Evolutionary conservation across 1,140 invertebrate genomes (phyloP).

Genomic region (Pectinophora gossypiella): DNA sequence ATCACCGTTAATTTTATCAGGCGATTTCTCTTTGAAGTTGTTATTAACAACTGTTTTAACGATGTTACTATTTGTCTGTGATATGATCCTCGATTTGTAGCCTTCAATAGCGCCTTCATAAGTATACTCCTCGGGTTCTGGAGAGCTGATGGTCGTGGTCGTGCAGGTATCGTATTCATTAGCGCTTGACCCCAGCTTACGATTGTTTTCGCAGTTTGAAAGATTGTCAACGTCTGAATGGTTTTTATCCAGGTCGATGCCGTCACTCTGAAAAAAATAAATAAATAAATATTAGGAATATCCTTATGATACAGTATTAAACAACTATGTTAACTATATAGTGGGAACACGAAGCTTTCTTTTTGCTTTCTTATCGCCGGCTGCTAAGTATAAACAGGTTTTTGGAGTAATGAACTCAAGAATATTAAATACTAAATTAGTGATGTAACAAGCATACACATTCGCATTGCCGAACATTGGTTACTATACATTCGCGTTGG

Average conservation of each 20-base stretch:
- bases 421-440: no score
- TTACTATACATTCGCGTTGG: background rate
- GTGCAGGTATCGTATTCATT: slow-evolving; percentile 79
- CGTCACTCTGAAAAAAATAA: slow-evolving; percentile 76
- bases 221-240: slow-evolving; percentile 78
- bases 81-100: slow-evolving; percentile 84
- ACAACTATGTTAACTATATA: no score
- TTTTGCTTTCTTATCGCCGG: no score
- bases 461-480: background rate
- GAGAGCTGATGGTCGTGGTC: slow-evolving; percentile 77
- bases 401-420: no score
- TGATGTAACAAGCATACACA: background rate
- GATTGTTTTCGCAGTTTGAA: slow-evolving; percentile 65
- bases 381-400: no score
- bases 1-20: slow-evolving; percentile 62
- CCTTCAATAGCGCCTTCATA: slow-evolving; percentile 91
- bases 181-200: slow-evolving; percentile 69
- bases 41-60: slow-evolving; percentile 60
- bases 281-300: slow-evolving; percentile 2
- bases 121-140: slow-evolving; percentile 85
- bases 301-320: background rate
- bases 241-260: slow-evolving; percentile 80
- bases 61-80: slow-evolving; percentile 65
- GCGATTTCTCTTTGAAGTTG: slow-evolving; percentile 63
- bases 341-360: no score